Percentiles rank a stretch among this genome's conserved stretches.
These are phyloP conservation scores for Cyclura pinguis DNA, from an alignment of 2,797 vertebrate genomes.

Conservation along the genomic window DNA sequence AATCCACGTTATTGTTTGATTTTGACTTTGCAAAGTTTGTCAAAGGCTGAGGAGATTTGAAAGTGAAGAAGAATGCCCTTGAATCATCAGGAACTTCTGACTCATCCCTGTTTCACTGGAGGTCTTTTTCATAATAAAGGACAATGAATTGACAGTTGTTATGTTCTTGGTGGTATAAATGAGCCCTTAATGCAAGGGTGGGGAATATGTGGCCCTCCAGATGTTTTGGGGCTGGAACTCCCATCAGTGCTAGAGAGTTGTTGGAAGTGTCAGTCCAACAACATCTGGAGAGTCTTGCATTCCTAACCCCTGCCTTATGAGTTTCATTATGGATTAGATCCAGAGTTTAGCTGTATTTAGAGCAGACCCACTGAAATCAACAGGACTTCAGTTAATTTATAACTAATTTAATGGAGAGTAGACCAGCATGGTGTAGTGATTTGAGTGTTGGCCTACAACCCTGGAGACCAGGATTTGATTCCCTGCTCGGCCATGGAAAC, in stretches of 20 bases:
- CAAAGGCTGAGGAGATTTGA: neutral
- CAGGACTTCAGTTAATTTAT: neutral
- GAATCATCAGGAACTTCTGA: neutral
- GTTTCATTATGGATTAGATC: neutral
- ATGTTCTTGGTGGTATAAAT: neutral
- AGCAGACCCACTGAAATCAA: neutral
- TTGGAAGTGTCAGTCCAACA: no score
- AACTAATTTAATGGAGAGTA: neutral
- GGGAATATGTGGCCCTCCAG: no score
- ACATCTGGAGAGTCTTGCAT: no score
- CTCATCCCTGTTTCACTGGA: slow-evolving; percentile 12
- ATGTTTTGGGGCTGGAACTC: no score
- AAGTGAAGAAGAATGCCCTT: neutral
- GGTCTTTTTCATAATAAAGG: slow-evolving; percentile 58
- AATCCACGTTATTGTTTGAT: neutral
- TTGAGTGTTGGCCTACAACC: no score
- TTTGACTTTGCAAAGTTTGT: neutral
- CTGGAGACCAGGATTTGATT: no score
- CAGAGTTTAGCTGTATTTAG: neutral
- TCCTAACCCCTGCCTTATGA: no score
- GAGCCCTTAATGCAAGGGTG: neutral
- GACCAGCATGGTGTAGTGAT: no score
- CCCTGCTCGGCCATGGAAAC: no score
- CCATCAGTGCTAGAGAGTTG: no score
- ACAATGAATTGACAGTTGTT: neutral